These are phyloP conservation scores for Anhinga rufa DNA, from an alignment of 2,113 vertebrate genomes.

Conservation along the genomic window DNA sequence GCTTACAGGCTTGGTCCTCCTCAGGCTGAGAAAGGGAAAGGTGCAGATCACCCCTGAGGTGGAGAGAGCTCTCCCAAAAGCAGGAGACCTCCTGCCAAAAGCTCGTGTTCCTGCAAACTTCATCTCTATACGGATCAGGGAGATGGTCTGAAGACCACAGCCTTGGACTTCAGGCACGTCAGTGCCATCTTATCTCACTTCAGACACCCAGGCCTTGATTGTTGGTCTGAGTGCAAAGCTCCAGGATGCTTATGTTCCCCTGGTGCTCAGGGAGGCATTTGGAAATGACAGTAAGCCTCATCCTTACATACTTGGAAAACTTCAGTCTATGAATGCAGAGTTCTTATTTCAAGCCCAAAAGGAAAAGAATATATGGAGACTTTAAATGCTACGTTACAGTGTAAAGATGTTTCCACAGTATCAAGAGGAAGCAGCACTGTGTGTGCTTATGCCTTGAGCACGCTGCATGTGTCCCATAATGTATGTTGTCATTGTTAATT, in stretches of 20 bases:
- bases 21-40: background rate
- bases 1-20: background rate
- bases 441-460: background rate
- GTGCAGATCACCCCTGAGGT: too few species aligned
- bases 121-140: background rate
- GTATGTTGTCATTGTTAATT: background rate
- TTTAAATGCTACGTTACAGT: background rate
- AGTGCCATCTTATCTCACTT: background rate
- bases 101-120: background rate
- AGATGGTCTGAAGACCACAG: background rate
- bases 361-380: background rate
- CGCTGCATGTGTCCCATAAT: background rate
- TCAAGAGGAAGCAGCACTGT: background rate
- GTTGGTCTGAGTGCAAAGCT: background rate
- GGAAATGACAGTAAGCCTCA: background rate
- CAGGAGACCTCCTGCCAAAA: background rate
- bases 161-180: background rate
- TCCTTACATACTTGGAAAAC: background rate
- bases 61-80: background rate
- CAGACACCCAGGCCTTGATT: fast-evolving
- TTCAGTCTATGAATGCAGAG: background rate
- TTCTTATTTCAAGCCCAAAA: background rate
- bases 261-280: background rate
- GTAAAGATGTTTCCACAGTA: background rate
- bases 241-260: background rate